Conservation (phyloP, 2,888 invertebrate genomes). For the Tridacna crocea region DNA sequence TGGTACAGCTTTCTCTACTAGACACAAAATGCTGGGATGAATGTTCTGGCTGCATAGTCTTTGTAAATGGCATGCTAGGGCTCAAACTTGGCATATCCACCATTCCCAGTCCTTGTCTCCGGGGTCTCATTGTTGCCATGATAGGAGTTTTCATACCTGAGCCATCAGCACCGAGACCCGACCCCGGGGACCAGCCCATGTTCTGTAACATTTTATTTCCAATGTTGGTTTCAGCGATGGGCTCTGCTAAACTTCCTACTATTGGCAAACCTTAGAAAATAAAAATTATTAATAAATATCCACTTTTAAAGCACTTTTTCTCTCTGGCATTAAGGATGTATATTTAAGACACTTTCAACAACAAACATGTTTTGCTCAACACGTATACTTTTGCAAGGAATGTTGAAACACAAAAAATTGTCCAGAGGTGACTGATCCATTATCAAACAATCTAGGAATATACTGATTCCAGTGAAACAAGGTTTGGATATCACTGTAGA, state of each 20-base stretch:
- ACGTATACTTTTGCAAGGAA: too few species aligned
- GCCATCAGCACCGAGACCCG: slow-evolving; percentile 77
- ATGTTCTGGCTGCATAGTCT: slow-evolving; percentile 12
- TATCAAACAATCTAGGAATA: too few species aligned
- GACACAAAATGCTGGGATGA: slow-evolving; percentile 3
- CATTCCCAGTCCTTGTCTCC: slow-evolving; percentile 78
- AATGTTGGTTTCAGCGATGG: slow-evolving; percentile 79
- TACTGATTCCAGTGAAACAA: too few species aligned
- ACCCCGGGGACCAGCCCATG: slow-evolving; percentile 82
- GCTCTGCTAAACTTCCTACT: slow-evolving; percentile 60
- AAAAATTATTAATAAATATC: background rate
- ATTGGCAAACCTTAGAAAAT: slow-evolving; percentile 26
- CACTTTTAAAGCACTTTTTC: too few species aligned
- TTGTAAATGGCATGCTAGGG: background rate
- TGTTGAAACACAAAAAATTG: too few species aligned
- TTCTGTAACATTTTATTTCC: slow-evolving; percentile 80
- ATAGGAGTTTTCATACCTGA: slow-evolving; percentile 77
- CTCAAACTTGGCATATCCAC: slow-evolving; percentile 8
- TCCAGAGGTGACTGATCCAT: too few species aligned
- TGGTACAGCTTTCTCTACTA: background rate
- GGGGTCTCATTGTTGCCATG: slow-evolving; percentile 70
- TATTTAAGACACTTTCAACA: too few species aligned
- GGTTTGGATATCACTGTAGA: too few species aligned
- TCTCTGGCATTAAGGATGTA: too few species aligned
- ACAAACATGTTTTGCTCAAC: too few species aligned